Evolutionary conservation across 2,113 vertebrate genomes (phyloP), one percentile per base, ranked within the genome.

Genomic region (Paradisaea rubra): DNA sequence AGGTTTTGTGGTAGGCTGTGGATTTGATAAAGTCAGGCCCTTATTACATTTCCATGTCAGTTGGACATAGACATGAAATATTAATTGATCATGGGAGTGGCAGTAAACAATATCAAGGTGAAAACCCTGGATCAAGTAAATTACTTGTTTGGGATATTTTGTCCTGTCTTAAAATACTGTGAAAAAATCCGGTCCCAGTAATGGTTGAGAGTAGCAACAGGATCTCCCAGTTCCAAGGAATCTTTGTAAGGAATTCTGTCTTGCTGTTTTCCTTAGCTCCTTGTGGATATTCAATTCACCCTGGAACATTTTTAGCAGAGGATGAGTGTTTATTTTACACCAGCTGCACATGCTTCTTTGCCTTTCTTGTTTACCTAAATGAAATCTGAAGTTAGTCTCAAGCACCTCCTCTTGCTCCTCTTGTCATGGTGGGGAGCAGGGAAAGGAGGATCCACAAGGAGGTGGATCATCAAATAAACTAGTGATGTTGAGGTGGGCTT

Each of bases 281-380:
- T 63, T 1, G 1, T 78, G 56, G 60, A 59, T 83, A 42, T 74
- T 64, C 85, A 88, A 3, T 54, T 93, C 49, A 74, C 79, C 39
- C n/a, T 52, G 64, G 66, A 91, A 89, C 68, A 74, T 65, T 95
- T 94, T 89, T 70, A 91, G 79, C 28, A 37, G 64, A 63, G 37
- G 53, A n/a, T 54, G 39, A 39, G 13, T 90, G 85, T 70, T 86
- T 95, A 88, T 95, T 89, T 93, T 89, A 95, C n/a, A 68, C 47
- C 2, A 19, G 64, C 89, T 93, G 39, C 39, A 30, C 27, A 23
- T 3, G 17, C 21, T 86, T 89, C 44, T 82, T 88, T 80, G 84
- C 35, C 84, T 81, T 91, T 78, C 44, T 88, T 83, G 56, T 86
- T 89, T 94, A 73, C 56, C n/a, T 89, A 44, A 87, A 59, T 44